These are phyloP conservation scores for Papilio dardanus DNA, from an alignment of 1,140 invertebrate species.

Conservation along the genomic window DNA sequence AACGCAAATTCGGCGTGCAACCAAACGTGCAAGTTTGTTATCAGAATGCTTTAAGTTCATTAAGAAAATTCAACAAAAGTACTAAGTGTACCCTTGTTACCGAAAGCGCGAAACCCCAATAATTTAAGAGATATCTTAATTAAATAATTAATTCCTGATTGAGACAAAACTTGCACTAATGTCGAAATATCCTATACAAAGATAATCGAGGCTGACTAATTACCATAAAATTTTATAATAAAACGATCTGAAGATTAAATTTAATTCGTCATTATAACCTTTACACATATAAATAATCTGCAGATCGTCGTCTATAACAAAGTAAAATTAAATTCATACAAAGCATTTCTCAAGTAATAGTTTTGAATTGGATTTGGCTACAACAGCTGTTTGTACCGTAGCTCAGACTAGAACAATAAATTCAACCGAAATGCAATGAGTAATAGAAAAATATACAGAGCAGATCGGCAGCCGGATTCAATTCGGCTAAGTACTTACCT, in stretches of 20 bases:
- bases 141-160: not conserved
- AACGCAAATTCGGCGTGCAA: not conserved
- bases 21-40: not conserved
- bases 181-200: not conserved
- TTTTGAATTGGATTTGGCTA: constrained; percentile 5
- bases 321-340: not conserved
- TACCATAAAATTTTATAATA: not conserved
- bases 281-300: not conserved
- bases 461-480: not conserved
- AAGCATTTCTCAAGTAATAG: not conserved
- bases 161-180: not conserved
- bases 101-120: not conserved
- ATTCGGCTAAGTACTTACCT: constrained; percentile 23
- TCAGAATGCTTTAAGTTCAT: not conserved
- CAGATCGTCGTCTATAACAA: not conserved
- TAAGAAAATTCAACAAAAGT: no score
- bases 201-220: not conserved
- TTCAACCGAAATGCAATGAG: not conserved
- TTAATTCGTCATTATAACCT: not conserved
- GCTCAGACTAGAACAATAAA: not conserved
- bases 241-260: not conserved
- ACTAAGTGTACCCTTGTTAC: not conserved
- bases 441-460: constrained; percentile 18
- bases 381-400: constrained; percentile 5
- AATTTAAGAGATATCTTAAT: not conserved